phyloP scores from a whole-genome alignment of 1,140 invertebrate genomes.

The Aphelenchoides avenae region DNA sequence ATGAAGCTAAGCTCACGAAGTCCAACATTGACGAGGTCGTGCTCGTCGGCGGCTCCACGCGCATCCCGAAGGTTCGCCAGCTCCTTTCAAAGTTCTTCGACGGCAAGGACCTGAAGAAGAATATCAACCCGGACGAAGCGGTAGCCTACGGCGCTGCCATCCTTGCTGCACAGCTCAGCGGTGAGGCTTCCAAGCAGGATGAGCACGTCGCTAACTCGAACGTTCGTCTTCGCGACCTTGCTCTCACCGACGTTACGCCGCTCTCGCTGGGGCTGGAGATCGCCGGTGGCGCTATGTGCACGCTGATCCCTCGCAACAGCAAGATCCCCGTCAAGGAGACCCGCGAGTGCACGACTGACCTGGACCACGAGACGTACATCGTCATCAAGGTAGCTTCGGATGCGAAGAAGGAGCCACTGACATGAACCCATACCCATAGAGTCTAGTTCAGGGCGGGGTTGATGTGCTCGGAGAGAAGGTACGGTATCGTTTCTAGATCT shows the following conservation, averaged over 20 bases:
- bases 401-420: constrained; percentile 82
- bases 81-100: constrained; percentile 53
- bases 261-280: constrained; percentile 86
- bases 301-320: constrained; percentile 84
- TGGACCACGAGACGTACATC: too few species aligned
- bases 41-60: constrained; percentile 95
- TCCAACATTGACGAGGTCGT: constrained; percentile 93
- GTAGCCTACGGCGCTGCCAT: constrained; percentile 62
- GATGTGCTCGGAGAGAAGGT: too few species aligned
- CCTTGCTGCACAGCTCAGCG: constrained; percentile 87
- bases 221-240: constrained; percentile 32
- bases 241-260: constrained; percentile 69
- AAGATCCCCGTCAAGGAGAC: constrained; percentile 96
- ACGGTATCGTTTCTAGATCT: constrained; percentile 86
- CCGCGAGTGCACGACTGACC: too few species aligned
- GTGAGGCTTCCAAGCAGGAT: constrained; percentile 66
- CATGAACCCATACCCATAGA: too few species aligned
- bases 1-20: constrained; percentile 89
- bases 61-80: constrained; percentile 80
- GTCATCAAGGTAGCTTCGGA: constrained; percentile 54
- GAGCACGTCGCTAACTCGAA: constrained; percentile 59
- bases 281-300: constrained; percentile 88
- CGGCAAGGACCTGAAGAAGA: constrained; percentile 7
- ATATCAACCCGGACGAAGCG: constrained; percentile 19
- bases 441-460: too few species aligned